Base-by-base conservation (phyloP, 2,113 vertebrate genomes). In the Myiagra hebetior region DNA sequence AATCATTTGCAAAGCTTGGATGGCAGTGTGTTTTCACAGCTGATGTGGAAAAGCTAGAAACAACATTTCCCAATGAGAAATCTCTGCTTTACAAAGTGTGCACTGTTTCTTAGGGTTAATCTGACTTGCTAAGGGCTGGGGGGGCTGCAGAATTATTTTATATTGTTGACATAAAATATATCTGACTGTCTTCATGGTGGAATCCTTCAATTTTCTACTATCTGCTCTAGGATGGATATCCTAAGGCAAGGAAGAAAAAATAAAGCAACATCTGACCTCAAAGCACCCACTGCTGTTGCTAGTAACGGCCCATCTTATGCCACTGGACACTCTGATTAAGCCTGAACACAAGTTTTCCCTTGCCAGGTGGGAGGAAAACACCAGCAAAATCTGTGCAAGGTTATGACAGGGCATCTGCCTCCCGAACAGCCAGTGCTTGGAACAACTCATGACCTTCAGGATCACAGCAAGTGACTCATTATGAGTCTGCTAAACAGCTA, bases 21-120 rank as follows among this genome's bases (percentile, higher is more conserved):
- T 67, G 30, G 93, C 33, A 88, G 27, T 67, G 57, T 95, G 91
- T 95, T 96, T 97, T 96, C 81, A 93, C 95, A 94, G 96, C 91
- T 93, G 92, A 97, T 65, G 88, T 57, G 76, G 85, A 92, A 95
- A 92, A 92, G 44, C 79, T 90, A 92, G 79, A 94, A 96, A 92
- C 52, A 94, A 87, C 78, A 93, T 69, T 94, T 62, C 84, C 55
- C 82, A 82, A 50, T 8, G 39, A 95, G 87, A 93, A 88, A 91
- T 65, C 46, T 69, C 63, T 83, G 76, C 73, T 89, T 95, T 91
- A 96, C 91, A 96, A 88, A 95, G 76, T 26, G 9, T 52, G 21
- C 68, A 39, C 67, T 93, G 93, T 94, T 96, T 94, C 91, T 88
- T 89, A 55, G 37, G 56, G 83, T 82, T 94, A 81, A 89, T 57